Evolutionary conservation across 2,888 invertebrate genomes (phyloP).

Genomic region (Leptura quadrifasciata): DNA sequence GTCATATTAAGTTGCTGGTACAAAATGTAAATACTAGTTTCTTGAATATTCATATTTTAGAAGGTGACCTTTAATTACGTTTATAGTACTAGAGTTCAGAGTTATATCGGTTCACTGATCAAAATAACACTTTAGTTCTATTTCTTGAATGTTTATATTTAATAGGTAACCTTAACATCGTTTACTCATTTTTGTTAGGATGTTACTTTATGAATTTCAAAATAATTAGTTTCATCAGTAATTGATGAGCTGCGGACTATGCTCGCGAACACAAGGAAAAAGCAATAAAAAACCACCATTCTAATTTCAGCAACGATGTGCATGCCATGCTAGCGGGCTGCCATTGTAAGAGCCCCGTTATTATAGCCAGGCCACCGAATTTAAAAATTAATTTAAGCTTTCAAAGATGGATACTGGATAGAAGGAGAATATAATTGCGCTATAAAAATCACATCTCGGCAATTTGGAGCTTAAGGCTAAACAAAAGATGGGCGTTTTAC

Average conservation of each 20-base stretch:
- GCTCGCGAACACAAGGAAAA: constrained; percentile 45
- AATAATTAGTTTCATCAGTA: constrained; percentile 39
- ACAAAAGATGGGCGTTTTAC: constrained; percentile 41
- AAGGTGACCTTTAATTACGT: too few relatives aligned
- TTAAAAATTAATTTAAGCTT: constrained; percentile 44
- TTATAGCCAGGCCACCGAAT: constrained; percentile 44
- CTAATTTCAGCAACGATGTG: constrained; percentile 35
- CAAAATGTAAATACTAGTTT: too few relatives aligned
- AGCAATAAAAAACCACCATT: constrained; percentile 54
- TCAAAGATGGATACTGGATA: constrained; percentile 45
- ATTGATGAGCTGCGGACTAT: constrained; percentile 31
- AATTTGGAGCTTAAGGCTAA: constrained; percentile 34
- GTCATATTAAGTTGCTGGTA: too few relatives aligned
- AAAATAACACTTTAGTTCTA: too few relatives aligned
- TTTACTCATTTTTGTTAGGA: constrained; percentile 1
- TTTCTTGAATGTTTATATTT: too few relatives aligned
- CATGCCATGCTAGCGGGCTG: constrained; percentile 43
- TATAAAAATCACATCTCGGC: constrained; percentile 46
- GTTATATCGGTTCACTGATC: too few relatives aligned
- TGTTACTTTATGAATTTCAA: constrained; percentile 8
- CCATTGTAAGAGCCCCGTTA: constrained; percentile 40
- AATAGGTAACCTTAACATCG: too few relatives aligned
- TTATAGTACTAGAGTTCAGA: too few relatives aligned
- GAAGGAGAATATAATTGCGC: constrained; percentile 46
- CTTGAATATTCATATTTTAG: too few relatives aligned